A percentile compares a stretch with the other conserved stretches of the same genome.
Conservation (phyloP, 2,797 vertebrate species). For the Tamandua tetradactyla region DNA sequence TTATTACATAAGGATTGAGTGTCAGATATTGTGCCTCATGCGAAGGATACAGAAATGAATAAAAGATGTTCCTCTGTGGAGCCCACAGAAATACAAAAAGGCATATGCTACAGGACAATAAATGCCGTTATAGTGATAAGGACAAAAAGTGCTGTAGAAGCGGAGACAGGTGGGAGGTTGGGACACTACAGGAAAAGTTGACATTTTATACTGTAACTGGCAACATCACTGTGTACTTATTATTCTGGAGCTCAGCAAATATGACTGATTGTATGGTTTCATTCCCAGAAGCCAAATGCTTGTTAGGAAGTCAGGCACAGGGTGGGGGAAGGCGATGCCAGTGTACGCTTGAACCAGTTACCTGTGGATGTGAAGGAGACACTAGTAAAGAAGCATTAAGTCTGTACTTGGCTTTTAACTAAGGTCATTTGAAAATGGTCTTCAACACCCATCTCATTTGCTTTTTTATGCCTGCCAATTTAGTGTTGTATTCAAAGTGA, state of each 20-base stretch:
- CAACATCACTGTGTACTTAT: rapidly evolving
- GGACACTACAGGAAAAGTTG: background rate
- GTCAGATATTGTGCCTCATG: rapidly evolving
- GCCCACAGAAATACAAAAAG: background rate
- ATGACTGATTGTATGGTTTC: background rate
- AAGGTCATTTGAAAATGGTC: conserved; percentile 85
- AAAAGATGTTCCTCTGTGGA: background rate
- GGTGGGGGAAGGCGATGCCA: rapidly evolving
- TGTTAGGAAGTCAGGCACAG: rapidly evolving
- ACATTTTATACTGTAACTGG: background rate
- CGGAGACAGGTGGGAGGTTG: background rate
- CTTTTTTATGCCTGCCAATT: conserved; percentile 86
- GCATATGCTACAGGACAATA: background rate
- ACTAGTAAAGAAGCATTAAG: conserved; percentile 51
- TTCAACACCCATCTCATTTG: conserved; percentile 86
- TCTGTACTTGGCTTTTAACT: conserved; percentile 82
- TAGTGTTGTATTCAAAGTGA: conserved; percentile 85
- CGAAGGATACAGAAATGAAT: background rate
- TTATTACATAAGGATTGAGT: background rate
- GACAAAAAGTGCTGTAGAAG: background rate
- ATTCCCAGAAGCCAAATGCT: background rate
- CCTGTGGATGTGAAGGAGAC: background rate
- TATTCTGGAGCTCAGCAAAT: background rate
- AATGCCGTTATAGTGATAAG: rapidly evolving
- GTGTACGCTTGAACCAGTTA: background rate